Evolutionary conservation across 2,888 invertebrate species (phyloP).

Genomic region (Drosophila demipolita): DNA sequence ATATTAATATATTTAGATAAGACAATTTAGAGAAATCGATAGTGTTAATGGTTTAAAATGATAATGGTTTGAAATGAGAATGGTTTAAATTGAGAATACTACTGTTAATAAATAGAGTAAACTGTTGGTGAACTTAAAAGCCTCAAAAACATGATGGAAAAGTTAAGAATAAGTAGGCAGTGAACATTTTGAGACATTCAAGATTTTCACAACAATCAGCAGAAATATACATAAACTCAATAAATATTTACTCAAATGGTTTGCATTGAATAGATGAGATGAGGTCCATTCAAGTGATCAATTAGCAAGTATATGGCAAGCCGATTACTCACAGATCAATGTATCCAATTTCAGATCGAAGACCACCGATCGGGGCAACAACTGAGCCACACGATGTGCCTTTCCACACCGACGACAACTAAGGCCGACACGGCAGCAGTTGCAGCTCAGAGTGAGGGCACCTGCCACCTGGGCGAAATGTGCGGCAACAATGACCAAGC

Average conservation of each 20-base stretch:
- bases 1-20: constrained; percentile 24
- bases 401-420: constrained; percentile 70
- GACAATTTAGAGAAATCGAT: constrained; percentile 20
- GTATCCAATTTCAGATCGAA: constrained; percentile 23
- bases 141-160: constrained; percentile 3
- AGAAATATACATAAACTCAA: constrained; percentile 1
- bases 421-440: constrained; percentile 27
- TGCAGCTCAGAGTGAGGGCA: constrained; percentile 27
- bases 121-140: constrained; percentile 6
- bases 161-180: constrained; percentile 3
- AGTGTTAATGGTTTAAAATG: background rate
- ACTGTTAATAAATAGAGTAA: constrained; percentile 45
- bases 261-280: constrained; percentile 31
- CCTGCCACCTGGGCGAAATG: constrained; percentile 41
- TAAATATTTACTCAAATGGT: constrained; percentile 4
- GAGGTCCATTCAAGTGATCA: constrained; percentile 34
- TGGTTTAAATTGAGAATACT: background rate
- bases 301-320: constrained; percentile 57
- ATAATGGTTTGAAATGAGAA: background rate
- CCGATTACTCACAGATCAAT: constrained; percentile 37
- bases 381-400: constrained; percentile 68
- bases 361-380: constrained; percentile 8
- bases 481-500: constrained; percentile 24
- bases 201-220: constrained; percentile 44
- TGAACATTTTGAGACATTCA: constrained; percentile 30